These are phyloP conservation scores for Flexamia atlantica DNA, from an alignment of 2,888 invertebrate species.

Conservation along the genomic window DNA sequence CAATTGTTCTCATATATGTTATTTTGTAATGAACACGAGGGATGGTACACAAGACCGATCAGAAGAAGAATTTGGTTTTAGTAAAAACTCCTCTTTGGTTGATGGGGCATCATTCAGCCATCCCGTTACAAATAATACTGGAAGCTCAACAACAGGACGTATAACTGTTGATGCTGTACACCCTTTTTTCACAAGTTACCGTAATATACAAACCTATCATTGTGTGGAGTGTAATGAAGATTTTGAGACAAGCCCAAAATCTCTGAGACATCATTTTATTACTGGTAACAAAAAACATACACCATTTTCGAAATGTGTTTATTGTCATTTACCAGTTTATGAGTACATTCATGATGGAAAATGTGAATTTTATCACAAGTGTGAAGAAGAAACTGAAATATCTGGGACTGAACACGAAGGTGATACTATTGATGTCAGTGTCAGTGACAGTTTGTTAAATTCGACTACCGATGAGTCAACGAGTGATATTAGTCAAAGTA, in stretches of 20 bases:
- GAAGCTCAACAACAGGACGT: background rate
- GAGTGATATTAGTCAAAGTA: background rate
- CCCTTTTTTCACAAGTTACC: constrained; percentile 56
- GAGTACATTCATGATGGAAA: constrained; percentile 45
- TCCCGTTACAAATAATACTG: background rate
- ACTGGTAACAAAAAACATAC: constrained; percentile 9
- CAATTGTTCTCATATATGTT: too few species aligned
- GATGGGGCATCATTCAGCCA: background rate
- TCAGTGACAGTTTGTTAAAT: background rate
- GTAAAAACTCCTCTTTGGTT: background rate
- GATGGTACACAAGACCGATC: background rate
- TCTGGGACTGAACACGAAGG: background rate
- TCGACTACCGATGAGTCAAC: background rate
- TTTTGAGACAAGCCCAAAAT: constrained; percentile 43
- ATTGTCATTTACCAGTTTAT: constrained; percentile 32
- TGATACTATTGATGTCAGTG: background rate
- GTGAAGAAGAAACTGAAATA: constrained; percentile 25
- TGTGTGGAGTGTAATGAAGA: constrained; percentile 49
- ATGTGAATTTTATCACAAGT: background rate
- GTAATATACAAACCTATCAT: constrained; percentile 48
- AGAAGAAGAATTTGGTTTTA: background rate
- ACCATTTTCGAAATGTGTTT: background rate
- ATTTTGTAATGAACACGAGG: background rate
- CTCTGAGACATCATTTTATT: constrained; percentile 42
- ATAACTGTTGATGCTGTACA: constrained; percentile 59